phyloP scores from a whole-genome alignment of 2,888 invertebrate genomes.

The Koerneria pararmatus region DNA sequence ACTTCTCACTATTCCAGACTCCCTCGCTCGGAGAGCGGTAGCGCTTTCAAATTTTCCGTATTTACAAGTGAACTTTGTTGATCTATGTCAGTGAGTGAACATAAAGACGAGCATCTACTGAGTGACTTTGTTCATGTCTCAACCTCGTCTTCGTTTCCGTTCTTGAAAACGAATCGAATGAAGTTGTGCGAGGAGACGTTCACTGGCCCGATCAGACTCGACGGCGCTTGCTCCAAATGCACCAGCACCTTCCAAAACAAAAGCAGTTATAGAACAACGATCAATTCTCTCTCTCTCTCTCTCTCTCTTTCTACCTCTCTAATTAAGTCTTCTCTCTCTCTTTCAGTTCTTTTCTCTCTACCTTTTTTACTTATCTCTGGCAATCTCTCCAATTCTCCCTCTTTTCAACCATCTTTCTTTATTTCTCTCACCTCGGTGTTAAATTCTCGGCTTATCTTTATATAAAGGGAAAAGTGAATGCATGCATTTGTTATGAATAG shows the following conservation, averaged over 20 bases:
- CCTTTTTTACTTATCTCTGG: neutral
- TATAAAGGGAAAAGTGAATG: no score
- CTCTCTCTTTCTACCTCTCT: slow-evolving; percentile 7
- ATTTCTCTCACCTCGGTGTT: no score
- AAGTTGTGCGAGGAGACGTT: slow-evolving; percentile 37
- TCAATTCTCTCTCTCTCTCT: slow-evolving; percentile 1
- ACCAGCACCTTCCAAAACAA: neutral
- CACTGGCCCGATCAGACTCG: slow-evolving; percentile 47
- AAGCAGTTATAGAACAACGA: neutral
- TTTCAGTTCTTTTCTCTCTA: slow-evolving; percentile 11
- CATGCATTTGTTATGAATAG: no score
- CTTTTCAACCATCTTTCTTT: no score
- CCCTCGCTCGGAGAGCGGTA: no score
- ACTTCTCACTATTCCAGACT: no score
- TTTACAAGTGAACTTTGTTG: no score
- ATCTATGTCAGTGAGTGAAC: slow-evolving; percentile 9
- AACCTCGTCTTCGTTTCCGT: slow-evolving; percentile 58
- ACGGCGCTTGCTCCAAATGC: slow-evolving; percentile 28
- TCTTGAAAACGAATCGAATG: slow-evolving; percentile 46
- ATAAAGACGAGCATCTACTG: neutral
- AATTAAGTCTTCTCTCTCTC: neutral
- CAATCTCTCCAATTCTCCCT: neutral
- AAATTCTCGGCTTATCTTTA: no score
- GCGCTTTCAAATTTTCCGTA: no score
- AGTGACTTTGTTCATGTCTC: slow-evolving; percentile 1